phyloP scores from a whole-genome alignment of 1,140 invertebrate species.

The Drosophila quadrilineata region DNA sequence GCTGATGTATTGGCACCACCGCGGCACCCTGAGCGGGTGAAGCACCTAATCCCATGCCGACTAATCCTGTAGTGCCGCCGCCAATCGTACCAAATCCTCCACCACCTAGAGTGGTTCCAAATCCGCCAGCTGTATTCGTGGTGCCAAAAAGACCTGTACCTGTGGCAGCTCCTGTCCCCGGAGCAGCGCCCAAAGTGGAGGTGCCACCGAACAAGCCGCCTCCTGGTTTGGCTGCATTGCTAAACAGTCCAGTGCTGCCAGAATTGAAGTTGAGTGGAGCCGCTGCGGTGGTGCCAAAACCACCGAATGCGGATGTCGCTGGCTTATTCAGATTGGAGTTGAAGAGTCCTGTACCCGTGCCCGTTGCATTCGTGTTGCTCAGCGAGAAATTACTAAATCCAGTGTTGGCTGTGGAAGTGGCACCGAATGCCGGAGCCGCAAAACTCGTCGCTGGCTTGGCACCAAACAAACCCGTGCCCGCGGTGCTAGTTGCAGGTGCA shows the following conservation, averaged over 20 bases:
- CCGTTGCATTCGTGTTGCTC: slow-evolving; percentile 67
- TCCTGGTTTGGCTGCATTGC: slow-evolving; percentile 57
- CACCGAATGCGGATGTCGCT: slow-evolving; percentile 80
- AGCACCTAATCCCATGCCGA: slow-evolving; percentile 47
- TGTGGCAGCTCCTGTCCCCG: slow-evolving; percentile 34
- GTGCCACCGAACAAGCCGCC: slow-evolving; percentile 81
- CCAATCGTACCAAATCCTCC: slow-evolving; percentile 47
- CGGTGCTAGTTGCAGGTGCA: slow-evolving; percentile 63
- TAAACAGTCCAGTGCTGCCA: slow-evolving; percentile 78
- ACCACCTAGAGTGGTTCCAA: slow-evolving; percentile 48
- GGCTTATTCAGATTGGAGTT: slow-evolving; percentile 83
- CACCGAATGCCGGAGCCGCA: slow-evolving; percentile 70
- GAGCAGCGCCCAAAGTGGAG: slow-evolving; percentile 39
- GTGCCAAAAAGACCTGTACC: slow-evolving; percentile 81
- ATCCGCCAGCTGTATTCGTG: slow-evolving; percentile 69
- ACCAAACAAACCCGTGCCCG: slow-evolving; percentile 69
- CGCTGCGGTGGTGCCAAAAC: slow-evolving; percentile 64
- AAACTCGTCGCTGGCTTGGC: slow-evolving; percentile 81
- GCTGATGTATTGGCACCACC: slow-evolving; percentile 84
- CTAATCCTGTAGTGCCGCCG: slow-evolving; percentile 31
- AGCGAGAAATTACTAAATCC: slow-evolving; percentile 69
- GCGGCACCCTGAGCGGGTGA: slow-evolving; percentile 31
- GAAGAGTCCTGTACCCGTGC: slow-evolving; percentile 82
- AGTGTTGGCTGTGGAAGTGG: slow-evolving; percentile 63
- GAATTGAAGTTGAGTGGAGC: slow-evolving; percentile 81